Evolutionary conservation across 2,888 invertebrate genomes (phyloP).

Genomic region (Oxycera nigricornis): DNA sequence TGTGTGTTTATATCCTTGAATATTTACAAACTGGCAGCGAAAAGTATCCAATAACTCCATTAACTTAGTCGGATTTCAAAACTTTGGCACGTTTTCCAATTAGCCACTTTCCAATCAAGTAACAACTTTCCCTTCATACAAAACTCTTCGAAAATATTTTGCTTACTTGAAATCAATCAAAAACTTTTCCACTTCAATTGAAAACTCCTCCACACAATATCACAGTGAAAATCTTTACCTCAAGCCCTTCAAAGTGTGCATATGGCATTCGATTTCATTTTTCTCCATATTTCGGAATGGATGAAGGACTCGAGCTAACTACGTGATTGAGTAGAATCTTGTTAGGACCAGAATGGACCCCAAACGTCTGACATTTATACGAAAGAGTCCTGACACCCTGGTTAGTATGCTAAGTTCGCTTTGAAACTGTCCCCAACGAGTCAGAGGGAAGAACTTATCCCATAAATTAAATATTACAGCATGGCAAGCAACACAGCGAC

Average conservation of each 20-base stretch:
- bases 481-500: neutral
- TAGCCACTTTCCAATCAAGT: slow-evolving; percentile 5
- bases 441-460: slow-evolving; percentile 1
- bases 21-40: neutral
- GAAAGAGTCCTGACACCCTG: neutral
- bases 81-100: neutral
- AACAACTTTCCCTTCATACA: neutral
- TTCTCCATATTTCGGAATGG: too few relatives aligned
- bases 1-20: too few relatives aligned
- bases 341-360: too few relatives aligned
- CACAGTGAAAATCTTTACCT: slow-evolving; percentile 5
- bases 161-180: slow-evolving; percentile 23
- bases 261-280: neutral
- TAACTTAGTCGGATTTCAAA: neutral
- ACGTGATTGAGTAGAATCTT: too few relatives aligned
- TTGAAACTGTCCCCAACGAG: neutral
- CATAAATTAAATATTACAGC: slow-evolving; percentile 17
- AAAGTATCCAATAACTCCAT: slow-evolving; percentile 16
- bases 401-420: neutral
- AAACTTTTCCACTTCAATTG: slow-evolving; percentile 29
- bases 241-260: neutral
- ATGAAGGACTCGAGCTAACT: too few relatives aligned
- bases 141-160: slow-evolving; percentile 11
- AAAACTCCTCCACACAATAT: neutral
- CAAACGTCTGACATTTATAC: neutral